Percentiles rank a stretch among this genome's conserved stretches.
phyloP scores from a whole-genome alignment of 1,140 invertebrate genomes.

The Cryptotermes secundus region DNA sequence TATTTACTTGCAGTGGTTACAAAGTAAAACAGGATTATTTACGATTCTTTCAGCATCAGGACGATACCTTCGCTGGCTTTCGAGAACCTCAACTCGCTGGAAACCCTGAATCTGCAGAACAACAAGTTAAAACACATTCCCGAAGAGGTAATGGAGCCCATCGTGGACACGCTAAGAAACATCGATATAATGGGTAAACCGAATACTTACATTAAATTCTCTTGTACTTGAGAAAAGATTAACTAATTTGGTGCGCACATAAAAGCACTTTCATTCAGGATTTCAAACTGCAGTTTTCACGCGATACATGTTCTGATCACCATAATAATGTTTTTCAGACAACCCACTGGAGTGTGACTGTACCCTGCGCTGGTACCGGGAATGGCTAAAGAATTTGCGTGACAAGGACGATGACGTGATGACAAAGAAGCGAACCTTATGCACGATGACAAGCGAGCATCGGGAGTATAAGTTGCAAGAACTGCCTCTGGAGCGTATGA shows the following conservation, averaged over 20 bases:
- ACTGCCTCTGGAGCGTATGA: conserved; percentile 77
- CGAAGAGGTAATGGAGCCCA: conserved; percentile 84
- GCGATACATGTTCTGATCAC: too few species aligned
- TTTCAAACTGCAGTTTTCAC: too few species aligned
- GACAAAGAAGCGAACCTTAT: conserved; percentile 79
- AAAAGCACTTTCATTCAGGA: too few species aligned
- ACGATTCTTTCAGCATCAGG: conserved; percentile 65
- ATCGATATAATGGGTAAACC: conserved; percentile 83
- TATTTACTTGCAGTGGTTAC: too few species aligned
- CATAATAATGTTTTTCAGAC: conserved; percentile 55
- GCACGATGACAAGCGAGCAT: conserved; percentile 71
- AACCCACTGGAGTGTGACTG: conserved; percentile 87
- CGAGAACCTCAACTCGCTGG: conserved; percentile 83
- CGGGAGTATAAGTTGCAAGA: conserved; percentile 77
- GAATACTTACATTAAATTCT: neutral
- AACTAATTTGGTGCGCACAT: neutral
- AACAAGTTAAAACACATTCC: conserved; percentile 79
- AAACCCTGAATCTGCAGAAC: conserved; percentile 83
- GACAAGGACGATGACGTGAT: conserved; percentile 82
- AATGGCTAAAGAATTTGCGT: conserved; percentile 71
- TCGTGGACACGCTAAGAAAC: conserved; percentile 79
- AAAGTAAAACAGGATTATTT: neutral
- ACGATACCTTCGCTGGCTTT: conserved; percentile 74
- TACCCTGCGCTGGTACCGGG: conserved; percentile 81
- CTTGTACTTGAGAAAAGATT: neutral